phyloP scores from a whole-genome alignment of 2,113 vertebrate genomes.

The Rutilus rutilus region DNA sequence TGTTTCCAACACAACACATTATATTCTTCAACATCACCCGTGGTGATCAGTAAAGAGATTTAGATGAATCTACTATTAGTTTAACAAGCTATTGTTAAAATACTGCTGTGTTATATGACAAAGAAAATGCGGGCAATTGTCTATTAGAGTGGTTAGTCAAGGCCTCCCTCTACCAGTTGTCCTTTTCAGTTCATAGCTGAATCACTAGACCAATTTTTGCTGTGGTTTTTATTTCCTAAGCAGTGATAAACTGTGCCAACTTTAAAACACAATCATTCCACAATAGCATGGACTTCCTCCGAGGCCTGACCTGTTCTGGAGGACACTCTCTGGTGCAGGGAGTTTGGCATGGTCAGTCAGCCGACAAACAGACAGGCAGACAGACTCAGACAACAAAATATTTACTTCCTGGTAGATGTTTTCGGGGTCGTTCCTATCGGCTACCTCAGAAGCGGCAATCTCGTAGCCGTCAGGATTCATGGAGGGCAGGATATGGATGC shows the following conservation, averaged over 20 bases:
- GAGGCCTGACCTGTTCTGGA: slow-evolving; percentile 23
- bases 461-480: slow-evolving; percentile 98
- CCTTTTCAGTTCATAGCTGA: background rate
- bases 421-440: slow-evolving; percentile 76
- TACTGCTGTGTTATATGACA: slow-evolving; percentile 17
- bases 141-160: slow-evolving; percentile 33
- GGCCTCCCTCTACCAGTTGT: slow-evolving; percentile 63
- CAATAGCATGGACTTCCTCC: background rate
- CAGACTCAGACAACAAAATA: slow-evolving; percentile 60
- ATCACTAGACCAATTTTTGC: background rate
- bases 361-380: slow-evolving; percentile 42
- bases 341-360: slow-evolving; percentile 35
- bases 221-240: background rate
- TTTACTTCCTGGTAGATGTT: slow-evolving; percentile 81
- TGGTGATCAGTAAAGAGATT: slow-evolving; percentile 41
- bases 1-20: background rate
- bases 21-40: slow-evolving; percentile 11
- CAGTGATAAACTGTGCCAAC: background rate
- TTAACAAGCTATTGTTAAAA: slow-evolving; percentile 16
- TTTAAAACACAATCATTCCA: background rate
- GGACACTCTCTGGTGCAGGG: slow-evolving; percentile 49
- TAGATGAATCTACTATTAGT: slow-evolving; percentile 29
- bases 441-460: slow-evolving; percentile 93
- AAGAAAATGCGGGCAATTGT: slow-evolving; percentile 6
- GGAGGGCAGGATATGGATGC: slow-evolving; percentile 92